Evolutionary conservation across 2,113 vertebrate species (phyloP), one percentile per base, ranked within the genome.

Genomic region (Toxostoma redivivum): DNA sequence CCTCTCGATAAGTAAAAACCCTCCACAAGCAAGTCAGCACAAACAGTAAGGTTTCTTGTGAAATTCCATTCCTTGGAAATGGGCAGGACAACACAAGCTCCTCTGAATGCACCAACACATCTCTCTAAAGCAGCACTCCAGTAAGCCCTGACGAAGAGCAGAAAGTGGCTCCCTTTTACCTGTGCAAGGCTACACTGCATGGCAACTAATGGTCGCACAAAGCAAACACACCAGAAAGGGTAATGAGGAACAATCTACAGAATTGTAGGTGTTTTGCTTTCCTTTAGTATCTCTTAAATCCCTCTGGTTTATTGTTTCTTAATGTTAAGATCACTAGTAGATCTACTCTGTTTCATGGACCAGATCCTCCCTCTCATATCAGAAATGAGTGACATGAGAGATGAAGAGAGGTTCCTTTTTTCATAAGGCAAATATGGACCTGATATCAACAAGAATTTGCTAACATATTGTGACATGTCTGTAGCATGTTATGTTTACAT

Each of bases 111-210:
- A 82, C 9, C 21, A 23, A 60, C 56, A 54, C 0, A 0, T 37
- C 10, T 40, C n/a, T 62, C 28, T 24, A 44, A 8, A 74, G 48
- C 20, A 67, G n/a, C 24, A 44, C 24, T 17, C 11, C 24, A 67
- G 9, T 0, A 0, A 79, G 47, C 23, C 35, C 22, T 1, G 2
- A 0, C 3, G 10, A 64, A 37, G 10, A 81, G 33, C 12, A 71
- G 23, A 42, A 78, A 73, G 58, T 11, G 11, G 3, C 53, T 72
- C 10, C 27, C 48, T 56, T 57, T 56, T 48, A 64, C 28, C 21
- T 33, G 6, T 5, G 7, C 9, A 17, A 86, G 40, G 61, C 40
- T 62, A 45, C 14, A 53, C 11, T 5, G 8, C 23, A 10, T 6
- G 11, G 4, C 28, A 87, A 58, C 18, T 56, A 35, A 44, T 1